These are phyloP conservation scores for Panagrolaimus sp. DNA, from an alignment of 1,140 invertebrate species.

Conservation along the genomic window DNA sequence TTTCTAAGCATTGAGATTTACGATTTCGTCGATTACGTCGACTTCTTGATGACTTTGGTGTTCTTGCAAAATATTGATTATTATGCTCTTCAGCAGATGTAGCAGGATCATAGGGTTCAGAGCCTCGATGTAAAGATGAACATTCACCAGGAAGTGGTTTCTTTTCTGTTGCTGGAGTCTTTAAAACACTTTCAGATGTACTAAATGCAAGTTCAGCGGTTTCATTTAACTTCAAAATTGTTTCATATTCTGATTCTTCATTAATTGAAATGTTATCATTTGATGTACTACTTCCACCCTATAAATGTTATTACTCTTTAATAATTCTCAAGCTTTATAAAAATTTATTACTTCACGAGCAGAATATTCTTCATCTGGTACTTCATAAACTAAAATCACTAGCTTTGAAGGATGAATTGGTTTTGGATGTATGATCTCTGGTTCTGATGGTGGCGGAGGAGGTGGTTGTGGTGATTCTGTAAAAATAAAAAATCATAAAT, in stretches of 20 bases:
- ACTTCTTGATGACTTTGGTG: background rate
- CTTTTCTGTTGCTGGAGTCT: background rate
- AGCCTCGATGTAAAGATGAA: background rate
- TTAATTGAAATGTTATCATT: background rate
- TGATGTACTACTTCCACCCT: too few relatives aligned
- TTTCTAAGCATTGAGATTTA: background rate
- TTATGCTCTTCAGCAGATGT: background rate
- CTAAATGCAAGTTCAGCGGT: slow-evolving; percentile 2
- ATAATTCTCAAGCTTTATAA: too few relatives aligned
- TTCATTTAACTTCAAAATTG: slow-evolving; percentile 6
- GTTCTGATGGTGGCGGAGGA: too few relatives aligned
- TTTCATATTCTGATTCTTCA: slow-evolving; percentile 1
- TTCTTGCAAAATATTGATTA: background rate
- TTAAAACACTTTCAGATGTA: background rate
- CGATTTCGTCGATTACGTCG: background rate
- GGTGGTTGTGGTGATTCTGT: too few relatives aligned
- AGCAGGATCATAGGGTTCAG: background rate
- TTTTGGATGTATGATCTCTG: too few relatives aligned
- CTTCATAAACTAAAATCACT: too few relatives aligned
- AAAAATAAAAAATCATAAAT: too few relatives aligned
- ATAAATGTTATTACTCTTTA: too few relatives aligned
- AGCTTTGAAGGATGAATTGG: too few relatives aligned
- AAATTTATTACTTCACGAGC: too few relatives aligned
- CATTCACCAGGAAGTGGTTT: background rate
- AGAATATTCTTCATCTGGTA: too few relatives aligned